Evolutionary conservation across 2,797 vertebrate species (phyloP).

Genomic region (Siniperca obscura): DNA sequence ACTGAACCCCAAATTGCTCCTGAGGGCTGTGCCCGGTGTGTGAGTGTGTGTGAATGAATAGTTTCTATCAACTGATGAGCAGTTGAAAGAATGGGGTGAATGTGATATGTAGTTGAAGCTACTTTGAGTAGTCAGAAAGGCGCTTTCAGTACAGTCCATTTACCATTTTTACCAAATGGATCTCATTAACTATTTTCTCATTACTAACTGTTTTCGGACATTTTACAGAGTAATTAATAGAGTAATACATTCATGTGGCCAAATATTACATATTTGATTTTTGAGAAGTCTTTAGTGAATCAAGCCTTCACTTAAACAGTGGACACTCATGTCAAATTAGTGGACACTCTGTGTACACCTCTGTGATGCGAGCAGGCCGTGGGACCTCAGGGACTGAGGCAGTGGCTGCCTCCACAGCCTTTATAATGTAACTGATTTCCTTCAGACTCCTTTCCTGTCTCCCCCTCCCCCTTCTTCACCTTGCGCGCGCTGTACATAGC

Average conservation of each 20-base stretch:
- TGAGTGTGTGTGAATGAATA: too few relatives aligned
- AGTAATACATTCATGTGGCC: background rate
- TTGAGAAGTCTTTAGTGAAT: background rate
- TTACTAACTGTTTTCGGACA: too few relatives aligned
- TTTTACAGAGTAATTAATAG: too few relatives aligned
- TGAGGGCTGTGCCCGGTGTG: too few relatives aligned
- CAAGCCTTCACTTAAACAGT: background rate
- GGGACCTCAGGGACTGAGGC: conserved; percentile 44
- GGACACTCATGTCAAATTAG: background rate
- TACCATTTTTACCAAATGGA: too few relatives aligned
- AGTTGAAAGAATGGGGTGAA: too few relatives aligned
- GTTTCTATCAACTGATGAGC: too few relatives aligned
- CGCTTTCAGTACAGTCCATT: too few relatives aligned
- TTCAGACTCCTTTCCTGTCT: conserved; percentile 53
- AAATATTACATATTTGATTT: background rate
- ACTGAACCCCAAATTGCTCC: too few relatives aligned
- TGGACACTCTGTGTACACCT: background rate
- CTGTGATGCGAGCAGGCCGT: conserved; percentile 52
- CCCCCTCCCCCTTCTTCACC: conserved; percentile 7
- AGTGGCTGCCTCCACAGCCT: conserved; percentile 52
- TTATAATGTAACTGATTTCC: conserved; percentile 69
- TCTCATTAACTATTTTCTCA: too few relatives aligned
- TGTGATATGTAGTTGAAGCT: too few relatives aligned
- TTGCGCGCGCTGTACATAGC: conserved; percentile 56
- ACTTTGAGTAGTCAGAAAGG: too few relatives aligned